Evolutionary conservation across 92 coral and sea anemone genomes (phyloP).

Genomic region (Heliopora coerulea): DNA sequence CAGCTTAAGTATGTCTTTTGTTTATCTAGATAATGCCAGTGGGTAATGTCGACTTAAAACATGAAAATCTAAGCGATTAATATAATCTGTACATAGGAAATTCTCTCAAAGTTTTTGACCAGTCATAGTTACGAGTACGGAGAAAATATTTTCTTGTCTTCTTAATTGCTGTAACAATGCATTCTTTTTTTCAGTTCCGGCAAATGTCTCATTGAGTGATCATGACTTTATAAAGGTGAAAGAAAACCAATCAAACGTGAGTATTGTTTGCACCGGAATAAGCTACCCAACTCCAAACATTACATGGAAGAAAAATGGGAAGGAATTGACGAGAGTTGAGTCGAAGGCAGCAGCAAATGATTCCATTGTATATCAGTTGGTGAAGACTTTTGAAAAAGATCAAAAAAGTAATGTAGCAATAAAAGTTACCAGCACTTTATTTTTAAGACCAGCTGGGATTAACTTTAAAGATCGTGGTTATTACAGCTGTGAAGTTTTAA

Average conservation of each 20-base stretch:
- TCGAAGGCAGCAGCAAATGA: neutral
- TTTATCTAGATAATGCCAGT: too few relatives aligned
- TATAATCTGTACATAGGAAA: too few relatives aligned
- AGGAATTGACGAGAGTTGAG: slow-evolving; percentile 11
- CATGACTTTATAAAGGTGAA: neutral
- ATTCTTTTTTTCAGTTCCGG: too few relatives aligned
- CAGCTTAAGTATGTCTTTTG: too few relatives aligned
- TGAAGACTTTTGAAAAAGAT: neutral
- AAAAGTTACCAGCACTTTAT: slow-evolving; percentile 56
- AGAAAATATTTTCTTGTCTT: neutral
- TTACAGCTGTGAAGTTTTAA: slow-evolving; percentile 60
- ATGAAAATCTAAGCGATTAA: too few relatives aligned
- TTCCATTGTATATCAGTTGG: slow-evolving; percentile 40
- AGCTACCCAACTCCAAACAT: slow-evolving; percentile 63
- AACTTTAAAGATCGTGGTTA: slow-evolving; percentile 61
- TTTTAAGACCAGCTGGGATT: slow-evolving; percentile 52
- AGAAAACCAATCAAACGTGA: slow-evolving; percentile 33
- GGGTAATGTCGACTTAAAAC: too few relatives aligned
- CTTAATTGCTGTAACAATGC: too few relatives aligned
- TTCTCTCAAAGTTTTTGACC: too few relatives aligned
- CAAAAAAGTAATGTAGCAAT: slow-evolving; percentile 25
- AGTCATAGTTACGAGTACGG: too few relatives aligned
- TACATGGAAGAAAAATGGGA: slow-evolving; percentile 42
- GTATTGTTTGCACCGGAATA: slow-evolving; percentile 59
- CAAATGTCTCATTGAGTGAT: neutral